Evolutionary conservation across 2,888 invertebrate species (phyloP), one percentile per base, ranked within the genome.

Genomic region (Lysandra bellargus): DNA sequence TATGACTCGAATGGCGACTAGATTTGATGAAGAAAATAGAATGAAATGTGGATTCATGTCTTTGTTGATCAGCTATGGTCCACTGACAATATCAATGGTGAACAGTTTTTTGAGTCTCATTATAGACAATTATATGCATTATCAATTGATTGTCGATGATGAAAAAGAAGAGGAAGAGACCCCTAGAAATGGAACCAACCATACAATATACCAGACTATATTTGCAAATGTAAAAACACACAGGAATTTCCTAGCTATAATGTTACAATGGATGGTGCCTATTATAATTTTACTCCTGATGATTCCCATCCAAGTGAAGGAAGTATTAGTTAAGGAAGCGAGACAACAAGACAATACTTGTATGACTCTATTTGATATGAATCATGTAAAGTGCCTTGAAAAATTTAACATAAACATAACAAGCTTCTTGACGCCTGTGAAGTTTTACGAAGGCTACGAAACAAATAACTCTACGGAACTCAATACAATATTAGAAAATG

Each of bases 91-190:
- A 49, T 91, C 94, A 4, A 83, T 93, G 72, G 91, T 93, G 0
- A 95, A 94, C 81, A 94, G 93, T 82, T 94, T 94, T 82, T 61
- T 93, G 12, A 92, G 88, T 78, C 85, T 94, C 1, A 84, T 93
- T 0, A 91, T 94, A 80, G 91, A 94, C 80, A 93, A 93, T 83
- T 94, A 92, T 80, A 88, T 93, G 89, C 92, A 93, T 83, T 93
- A 92, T 82, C 89, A 83, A 85, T 89, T 92, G 86, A 80, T 93
- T 57, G 83, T 84, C 17, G 87, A 89, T 53, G 85, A 85, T 1
- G 89, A 90, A 80, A 84, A 82, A 44, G 87, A 86, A 80, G 89
- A 90, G 33, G 89, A 90, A 80, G 90, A 88, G 90, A 85, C 30
- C 78, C 81, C 83, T 1, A 82, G 81, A 79, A 81, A 78, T 4